Evolutionary conservation across 2,888 invertebrate species (phyloP).

Genomic region (Listrodromus nycthemerus): DNA sequence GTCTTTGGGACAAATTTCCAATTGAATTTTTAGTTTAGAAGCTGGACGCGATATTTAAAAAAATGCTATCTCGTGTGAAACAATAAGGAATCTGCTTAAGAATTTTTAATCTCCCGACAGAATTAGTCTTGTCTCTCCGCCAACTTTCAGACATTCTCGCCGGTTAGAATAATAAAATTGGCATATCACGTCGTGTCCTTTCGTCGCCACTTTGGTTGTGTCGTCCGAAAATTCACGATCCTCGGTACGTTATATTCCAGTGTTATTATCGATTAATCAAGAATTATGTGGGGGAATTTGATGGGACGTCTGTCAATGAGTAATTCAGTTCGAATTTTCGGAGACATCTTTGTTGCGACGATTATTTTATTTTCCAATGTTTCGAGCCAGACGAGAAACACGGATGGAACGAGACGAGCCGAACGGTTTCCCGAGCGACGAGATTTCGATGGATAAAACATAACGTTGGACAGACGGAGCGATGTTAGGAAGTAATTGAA

Average conservation of each 20-base stretch:
- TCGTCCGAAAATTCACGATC: background rate
- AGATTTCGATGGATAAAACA: background rate
- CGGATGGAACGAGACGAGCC: background rate
- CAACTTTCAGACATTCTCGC: background rate
- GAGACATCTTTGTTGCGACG: background rate
- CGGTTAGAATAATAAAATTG: background rate
- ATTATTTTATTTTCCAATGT: background rate
- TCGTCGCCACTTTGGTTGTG: too few relatives aligned
- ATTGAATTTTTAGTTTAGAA: too few relatives aligned
- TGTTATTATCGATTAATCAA: background rate
- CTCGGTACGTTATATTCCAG: background rate
- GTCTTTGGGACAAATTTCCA: background rate
- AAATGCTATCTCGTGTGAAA: background rate
- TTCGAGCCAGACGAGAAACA: too few relatives aligned
- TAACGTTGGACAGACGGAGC: background rate
- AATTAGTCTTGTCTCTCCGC: background rate
- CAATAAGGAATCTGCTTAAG: background rate
- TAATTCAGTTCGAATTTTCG: background rate
- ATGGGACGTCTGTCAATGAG: background rate
- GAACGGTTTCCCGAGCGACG: background rate
- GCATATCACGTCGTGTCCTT: background rate
- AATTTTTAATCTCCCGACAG: background rate
- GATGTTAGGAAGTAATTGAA: conserved; percentile 12
- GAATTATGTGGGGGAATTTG: background rate
- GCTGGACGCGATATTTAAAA: too few relatives aligned